Evolutionary conservation across 2,113 vertebrate genomes (phyloP), one percentile per base, ranked within the genome.

Genomic region (Sisor rabdophorus): DNA sequence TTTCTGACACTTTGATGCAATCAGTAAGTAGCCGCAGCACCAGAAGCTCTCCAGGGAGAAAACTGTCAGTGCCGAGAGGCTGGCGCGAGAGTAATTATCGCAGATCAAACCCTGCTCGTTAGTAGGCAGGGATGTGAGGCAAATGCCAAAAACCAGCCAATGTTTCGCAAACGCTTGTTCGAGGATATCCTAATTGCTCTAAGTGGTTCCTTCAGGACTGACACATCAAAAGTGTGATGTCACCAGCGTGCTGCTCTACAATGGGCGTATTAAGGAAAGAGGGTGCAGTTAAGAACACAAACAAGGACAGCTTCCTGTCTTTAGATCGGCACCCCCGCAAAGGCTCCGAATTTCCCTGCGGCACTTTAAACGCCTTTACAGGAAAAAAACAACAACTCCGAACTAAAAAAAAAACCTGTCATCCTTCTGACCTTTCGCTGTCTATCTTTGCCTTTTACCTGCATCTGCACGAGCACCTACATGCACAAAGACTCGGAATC

Each of bases 171-270:
- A 97, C 92, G 93, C 94, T 95, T 94, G 93, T 95, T 97, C 95
- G 94, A 98, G 94, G 95, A 96, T 96, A 95, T 95, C 94, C 94
- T 96, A 98, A 98, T 97, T 97, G 95, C 94, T 93, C 84, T 96
- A 96, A 98, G 96, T 96, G 95, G 93, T 92, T 96, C 92, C 93
- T 95, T 92, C 88, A 91, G 91, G 91, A 92, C 90, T 91, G 89
- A 90, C 92, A 93, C 93, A 97, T 96, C 94, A 96, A 95, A 95
- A 93, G 88, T 80, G 88, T 91, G 94, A 97, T 95, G 94, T 96
- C 95, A 96, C 93, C 78, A 75, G 64, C 88, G 86, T 84, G 82
- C 86, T 28, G 54, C 73, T 22, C 71, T 74, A 73, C 76, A 79
- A 87, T 84, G 86, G 86, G 84, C 86, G 90, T 89, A 91, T 88